Conservation (phyloP, 2,888 invertebrate genomes). For the Calameuta pallipes region DNA sequence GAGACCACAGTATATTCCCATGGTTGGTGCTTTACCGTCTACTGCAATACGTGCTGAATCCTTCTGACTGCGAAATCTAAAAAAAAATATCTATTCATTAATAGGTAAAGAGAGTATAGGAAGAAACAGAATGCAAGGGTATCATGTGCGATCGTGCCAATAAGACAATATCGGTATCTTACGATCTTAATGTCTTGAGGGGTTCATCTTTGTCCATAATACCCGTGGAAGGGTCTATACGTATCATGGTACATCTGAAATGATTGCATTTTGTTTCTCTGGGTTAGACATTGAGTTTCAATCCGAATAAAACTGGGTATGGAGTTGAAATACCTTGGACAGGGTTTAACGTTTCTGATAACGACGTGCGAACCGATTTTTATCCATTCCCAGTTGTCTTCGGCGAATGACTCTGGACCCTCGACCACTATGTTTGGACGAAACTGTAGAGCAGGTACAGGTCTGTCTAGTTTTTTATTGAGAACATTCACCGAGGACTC, state of each 20-base stretch:
- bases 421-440: constrained; percentile 71
- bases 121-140: background rate
- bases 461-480: constrained; percentile 64
- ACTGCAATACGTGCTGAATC: constrained; percentile 42
- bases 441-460: constrained; percentile 67
- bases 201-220: constrained; percentile 67
- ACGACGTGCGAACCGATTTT: constrained; percentile 68
- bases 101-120: background rate
- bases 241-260: constrained; percentile 64
- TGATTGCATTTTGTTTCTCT: background rate
- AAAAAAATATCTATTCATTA: background rate
- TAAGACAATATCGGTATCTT: constrained; percentile 30
- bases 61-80: constrained; percentile 43
- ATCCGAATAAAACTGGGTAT: background rate
- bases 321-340: constrained; percentile 66
- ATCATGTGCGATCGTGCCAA: background rate
- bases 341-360: constrained; percentile 70
- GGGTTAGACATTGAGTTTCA: background rate
- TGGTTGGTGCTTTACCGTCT: constrained; percentile 62
- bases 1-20: constrained; percentile 69
- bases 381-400: constrained; percentile 72
- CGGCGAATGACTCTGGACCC: constrained; percentile 65
- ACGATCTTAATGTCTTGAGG: constrained; percentile 69
- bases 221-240: constrained; percentile 68
- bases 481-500: constrained; percentile 69